A percentile compares a stretch with the other conserved stretches of the same genome.
Conservation (phyloP, 2,113 vertebrate species). For the Cricetomys ansorgei region DNA sequence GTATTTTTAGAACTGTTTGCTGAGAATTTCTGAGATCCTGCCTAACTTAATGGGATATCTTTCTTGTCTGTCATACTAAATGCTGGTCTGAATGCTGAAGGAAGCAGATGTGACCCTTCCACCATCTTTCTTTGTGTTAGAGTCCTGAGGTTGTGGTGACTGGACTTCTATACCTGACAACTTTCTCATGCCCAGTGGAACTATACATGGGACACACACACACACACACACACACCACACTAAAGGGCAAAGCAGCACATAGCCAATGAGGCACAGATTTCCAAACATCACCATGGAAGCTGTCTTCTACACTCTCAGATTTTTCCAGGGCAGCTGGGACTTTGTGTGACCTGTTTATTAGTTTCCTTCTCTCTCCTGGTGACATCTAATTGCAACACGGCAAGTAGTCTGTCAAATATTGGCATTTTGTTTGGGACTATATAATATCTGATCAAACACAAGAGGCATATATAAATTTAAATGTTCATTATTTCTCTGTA, state of each 20-base stretch:
- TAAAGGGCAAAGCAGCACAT: rapidly evolving
- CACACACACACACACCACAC: background rate
- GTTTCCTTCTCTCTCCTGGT: background rate
- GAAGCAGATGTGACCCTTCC: background rate
- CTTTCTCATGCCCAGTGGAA: background rate
- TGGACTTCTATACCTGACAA: background rate
- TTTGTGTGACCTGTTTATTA: background rate
- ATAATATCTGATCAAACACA: background rate
- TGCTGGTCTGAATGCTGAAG: background rate
- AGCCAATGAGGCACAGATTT: background rate
- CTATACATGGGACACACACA: too few relatives aligned
- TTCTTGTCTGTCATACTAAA: background rate
- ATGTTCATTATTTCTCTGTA: background rate
- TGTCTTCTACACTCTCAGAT: background rate
- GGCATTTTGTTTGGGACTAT: background rate
- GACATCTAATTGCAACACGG: too few relatives aligned
- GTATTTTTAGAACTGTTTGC: conserved; percentile 47
- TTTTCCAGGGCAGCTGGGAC: background rate
- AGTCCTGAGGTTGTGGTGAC: rapidly evolving
- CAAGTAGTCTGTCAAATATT: background rate
- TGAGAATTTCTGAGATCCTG: conserved; percentile 17
- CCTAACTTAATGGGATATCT: background rate
- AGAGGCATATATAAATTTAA: background rate
- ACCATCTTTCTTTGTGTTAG: background rate
- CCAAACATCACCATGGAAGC: background rate